Conservation (phyloP, 2,888 invertebrate species). For the Yponomeuta evonymella region DNA sequence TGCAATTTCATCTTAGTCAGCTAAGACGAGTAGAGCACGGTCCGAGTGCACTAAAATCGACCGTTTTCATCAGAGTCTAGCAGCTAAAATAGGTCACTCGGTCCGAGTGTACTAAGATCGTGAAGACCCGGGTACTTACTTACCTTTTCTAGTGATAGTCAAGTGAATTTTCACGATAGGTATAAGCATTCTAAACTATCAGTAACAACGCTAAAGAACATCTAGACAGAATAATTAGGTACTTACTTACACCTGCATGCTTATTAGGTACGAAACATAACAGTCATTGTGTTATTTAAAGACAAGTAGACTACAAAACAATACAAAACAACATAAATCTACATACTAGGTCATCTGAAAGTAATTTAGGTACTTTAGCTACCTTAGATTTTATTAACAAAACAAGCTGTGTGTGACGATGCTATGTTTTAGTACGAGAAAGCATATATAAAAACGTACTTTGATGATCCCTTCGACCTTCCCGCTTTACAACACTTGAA, state of each 20-base stretch:
- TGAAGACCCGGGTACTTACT: background rate
- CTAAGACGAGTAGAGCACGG: no score
- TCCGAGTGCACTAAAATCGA: no score
- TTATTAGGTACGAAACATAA: constrained; percentile 3
- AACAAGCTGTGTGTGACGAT: background rate
- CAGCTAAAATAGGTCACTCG: no score
- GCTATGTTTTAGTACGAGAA: background rate
- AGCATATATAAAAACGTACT: background rate
- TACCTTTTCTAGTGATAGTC: background rate
- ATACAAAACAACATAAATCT: background rate
- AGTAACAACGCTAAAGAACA: background rate
- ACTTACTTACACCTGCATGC: background rate
- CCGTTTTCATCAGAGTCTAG: no score
- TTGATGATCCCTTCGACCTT: background rate
- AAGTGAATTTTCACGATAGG: no score
- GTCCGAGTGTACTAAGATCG: no score
- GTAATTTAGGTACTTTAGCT: background rate
- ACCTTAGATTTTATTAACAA: background rate
- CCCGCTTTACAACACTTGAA: background rate
- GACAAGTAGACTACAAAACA: background rate
- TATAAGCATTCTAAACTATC: background rate
- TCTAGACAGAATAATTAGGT: background rate
- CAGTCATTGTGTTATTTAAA: background rate
- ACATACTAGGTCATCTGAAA: background rate
- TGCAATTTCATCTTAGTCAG: no score